Conservation (phyloP, 2,113 vertebrate species). For the Neogobius melanostomus region DNA sequence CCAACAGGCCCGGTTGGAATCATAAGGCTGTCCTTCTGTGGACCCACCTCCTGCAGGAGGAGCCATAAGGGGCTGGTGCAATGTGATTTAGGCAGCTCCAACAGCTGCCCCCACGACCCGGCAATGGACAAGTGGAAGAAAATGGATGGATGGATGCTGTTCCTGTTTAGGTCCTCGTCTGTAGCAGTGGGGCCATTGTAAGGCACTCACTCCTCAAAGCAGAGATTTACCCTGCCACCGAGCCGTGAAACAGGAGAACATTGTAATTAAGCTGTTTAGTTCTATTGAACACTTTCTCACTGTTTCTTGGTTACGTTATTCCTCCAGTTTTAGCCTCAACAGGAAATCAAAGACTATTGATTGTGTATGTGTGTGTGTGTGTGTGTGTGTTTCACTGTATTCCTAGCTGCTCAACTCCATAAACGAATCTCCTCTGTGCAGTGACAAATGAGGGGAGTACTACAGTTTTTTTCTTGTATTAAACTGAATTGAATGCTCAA, state of each 20-base stretch:
- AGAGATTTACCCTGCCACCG: conserved; percentile 6
- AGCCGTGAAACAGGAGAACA: conserved; percentile 19
- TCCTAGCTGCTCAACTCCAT: conserved; percentile 5
- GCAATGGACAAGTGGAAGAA: neutral
- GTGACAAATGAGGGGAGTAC: neutral
- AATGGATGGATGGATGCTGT: neutral
- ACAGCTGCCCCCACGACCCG: neutral
- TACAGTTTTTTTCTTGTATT: too few species aligned
- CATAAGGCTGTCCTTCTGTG: too few species aligned
- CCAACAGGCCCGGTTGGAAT: too few species aligned
- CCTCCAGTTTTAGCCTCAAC: conserved; percentile 22
- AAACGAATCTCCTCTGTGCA: neutral
- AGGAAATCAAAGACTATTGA: conserved; percentile 48
- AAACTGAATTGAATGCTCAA: too few species aligned
- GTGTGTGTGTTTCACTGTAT: conserved; percentile 1
- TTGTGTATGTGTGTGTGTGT: neutral
- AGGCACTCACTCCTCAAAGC: neutral
- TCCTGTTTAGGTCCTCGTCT: neutral
- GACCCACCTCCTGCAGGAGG: too few species aligned
- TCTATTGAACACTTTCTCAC: conserved; percentile 15
- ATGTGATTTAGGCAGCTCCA: too few species aligned
- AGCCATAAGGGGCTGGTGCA: too few species aligned
- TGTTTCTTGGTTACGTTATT: conserved; percentile 38
- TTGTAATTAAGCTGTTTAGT: conserved; percentile 31
- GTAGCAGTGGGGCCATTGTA: conserved; percentile 31